A percentile compares a stretch with the other conserved stretches of the same genome.
Evolutionary conservation across 2,888 invertebrate genomes (phyloP).

Genomic region (Platycheirus albimanus): DNA sequence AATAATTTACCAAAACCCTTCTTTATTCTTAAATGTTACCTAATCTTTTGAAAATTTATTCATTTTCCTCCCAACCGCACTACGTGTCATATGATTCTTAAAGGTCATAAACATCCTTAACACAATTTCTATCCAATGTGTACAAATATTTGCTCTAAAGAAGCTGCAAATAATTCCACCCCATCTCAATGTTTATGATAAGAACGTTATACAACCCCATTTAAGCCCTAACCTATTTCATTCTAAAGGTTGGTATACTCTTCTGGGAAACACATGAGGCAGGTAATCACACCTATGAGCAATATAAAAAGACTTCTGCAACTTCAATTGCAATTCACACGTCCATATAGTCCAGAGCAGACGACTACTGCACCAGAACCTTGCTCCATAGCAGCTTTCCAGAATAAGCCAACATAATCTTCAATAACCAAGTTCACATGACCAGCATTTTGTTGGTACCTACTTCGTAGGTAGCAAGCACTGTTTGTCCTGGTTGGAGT

Average conservation of each 20-base stretch:
- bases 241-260: slow-evolving; percentile 29
- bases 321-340: slow-evolving; percentile 50
- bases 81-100: background rate
- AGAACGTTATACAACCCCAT: slow-evolving; percentile 26
- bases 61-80: background rate
- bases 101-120: slow-evolving; percentile 7
- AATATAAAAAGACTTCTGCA: slow-evolving; percentile 17
- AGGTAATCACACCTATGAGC: slow-evolving; percentile 22
- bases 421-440: slow-evolving; percentile 63
- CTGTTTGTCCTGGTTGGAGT: slow-evolving; percentile 3
- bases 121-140: background rate
- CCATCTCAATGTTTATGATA: background rate
- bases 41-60: background rate
- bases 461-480: background rate
- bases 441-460: slow-evolving; percentile 23
- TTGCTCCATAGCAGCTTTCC: slow-evolving; percentile 7
- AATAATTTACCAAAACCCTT: too few relatives aligned
- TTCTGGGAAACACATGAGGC: slow-evolving; percentile 9
- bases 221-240: slow-evolving; percentile 57
- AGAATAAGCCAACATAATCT: slow-evolving; percentile 56
- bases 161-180: slow-evolving; percentile 3
- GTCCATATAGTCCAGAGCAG: slow-evolving; percentile 1
- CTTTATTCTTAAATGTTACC: too few relatives aligned
- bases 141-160: slow-evolving; percentile 32
- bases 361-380: slow-evolving; percentile 9